phyloP scores from a whole-genome alignment of 2,888 invertebrate species.

The Embidobia sp. region DNA sequence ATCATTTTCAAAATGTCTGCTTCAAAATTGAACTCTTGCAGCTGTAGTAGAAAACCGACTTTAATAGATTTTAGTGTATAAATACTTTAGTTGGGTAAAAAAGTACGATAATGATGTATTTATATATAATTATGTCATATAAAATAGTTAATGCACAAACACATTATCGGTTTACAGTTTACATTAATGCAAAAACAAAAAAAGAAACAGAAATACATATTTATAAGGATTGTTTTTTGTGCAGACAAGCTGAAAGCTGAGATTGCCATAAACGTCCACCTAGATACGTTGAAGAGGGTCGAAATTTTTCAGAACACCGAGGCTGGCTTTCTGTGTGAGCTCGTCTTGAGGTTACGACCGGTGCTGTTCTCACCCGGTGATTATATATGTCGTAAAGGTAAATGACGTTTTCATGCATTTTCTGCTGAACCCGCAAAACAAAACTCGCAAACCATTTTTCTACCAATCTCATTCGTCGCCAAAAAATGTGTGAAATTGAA shows the following conservation, averaged over 20 bases:
- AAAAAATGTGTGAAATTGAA: too few species aligned
- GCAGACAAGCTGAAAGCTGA: constrained; percentile 98
- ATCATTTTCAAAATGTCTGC: too few species aligned
- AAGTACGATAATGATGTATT: too few species aligned
- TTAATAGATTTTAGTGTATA: too few species aligned
- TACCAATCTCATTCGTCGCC: constrained; percentile 13
- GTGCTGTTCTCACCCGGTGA: constrained; percentile 99
- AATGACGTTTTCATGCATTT: constrained; percentile 64
- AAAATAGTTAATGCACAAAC: too few species aligned
- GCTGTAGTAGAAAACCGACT: too few species aligned
- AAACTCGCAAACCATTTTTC: constrained; percentile 14
- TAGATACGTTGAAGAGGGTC: constrained; percentile 98
- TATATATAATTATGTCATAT: too few species aligned
- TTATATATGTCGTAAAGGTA: constrained; percentile 99
- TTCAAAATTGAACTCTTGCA: too few species aligned
- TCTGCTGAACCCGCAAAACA: neutral
- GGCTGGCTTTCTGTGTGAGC: constrained; percentile 98
- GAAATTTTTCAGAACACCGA: constrained; percentile 99
- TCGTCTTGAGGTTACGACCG: constrained; percentile 96
- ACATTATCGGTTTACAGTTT: too few species aligned
- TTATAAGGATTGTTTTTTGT: constrained; percentile 58
- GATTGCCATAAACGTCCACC: constrained; percentile 99
- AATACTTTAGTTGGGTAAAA: too few species aligned
- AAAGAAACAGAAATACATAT: neutral
- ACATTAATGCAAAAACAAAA: neutral